Evolutionary conservation across 2,797 vertebrate genomes (phyloP).

Genomic region (Hemitrygon akajei): DNA sequence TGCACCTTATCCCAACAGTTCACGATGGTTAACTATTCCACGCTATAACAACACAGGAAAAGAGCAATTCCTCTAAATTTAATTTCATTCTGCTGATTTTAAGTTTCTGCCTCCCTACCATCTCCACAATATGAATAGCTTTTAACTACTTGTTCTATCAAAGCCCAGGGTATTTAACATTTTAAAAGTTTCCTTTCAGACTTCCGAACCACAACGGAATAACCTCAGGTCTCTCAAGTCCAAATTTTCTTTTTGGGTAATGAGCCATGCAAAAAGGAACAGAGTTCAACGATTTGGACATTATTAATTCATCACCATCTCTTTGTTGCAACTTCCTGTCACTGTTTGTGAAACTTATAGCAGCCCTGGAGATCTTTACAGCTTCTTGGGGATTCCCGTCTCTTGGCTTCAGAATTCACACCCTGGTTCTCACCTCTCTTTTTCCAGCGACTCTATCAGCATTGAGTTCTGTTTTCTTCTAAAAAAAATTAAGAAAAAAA

Average conservation of each 20-base stretch:
- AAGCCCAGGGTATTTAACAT: neutral
- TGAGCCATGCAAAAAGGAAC: neutral
- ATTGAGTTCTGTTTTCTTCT: slow-evolving; percentile 80
- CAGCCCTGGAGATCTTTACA: neutral
- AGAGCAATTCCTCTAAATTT: neutral
- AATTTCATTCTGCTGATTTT: neutral
- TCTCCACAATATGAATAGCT: neutral
- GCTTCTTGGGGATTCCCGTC: neutral
- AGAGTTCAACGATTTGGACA: neutral
- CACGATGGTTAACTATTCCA: neutral
- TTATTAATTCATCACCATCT: neutral
- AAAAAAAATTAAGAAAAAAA: slow-evolving; percentile 37
- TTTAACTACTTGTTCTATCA: neutral
- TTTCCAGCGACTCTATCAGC: slow-evolving; percentile 81
- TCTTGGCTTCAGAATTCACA: neutral
- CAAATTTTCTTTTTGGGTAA: neutral
- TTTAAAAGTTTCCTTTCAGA: neutral
- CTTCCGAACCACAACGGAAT: neutral
- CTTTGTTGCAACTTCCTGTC: neutral
- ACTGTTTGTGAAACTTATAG: neutral
- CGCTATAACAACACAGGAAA: neutral
- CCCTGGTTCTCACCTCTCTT: slow-evolving; percentile 70
- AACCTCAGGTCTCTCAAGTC: neutral
- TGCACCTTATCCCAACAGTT: neutral
- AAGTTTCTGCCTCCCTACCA: neutral